phyloP scores from a whole-genome alignment of 2,113 vertebrate genomes.

The Anguilla rostrata region DNA sequence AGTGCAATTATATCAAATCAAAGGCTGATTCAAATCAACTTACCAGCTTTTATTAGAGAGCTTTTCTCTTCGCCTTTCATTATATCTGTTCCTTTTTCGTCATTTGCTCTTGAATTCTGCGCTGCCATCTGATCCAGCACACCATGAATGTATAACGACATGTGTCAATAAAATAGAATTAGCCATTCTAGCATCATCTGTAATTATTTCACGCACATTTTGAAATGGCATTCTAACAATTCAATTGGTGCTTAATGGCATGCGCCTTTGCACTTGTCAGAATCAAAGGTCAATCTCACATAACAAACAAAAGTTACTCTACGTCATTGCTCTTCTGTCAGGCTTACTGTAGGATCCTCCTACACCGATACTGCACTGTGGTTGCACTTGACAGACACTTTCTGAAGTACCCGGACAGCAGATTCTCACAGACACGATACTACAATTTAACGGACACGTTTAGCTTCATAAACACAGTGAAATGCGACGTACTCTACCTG shows the following conservation, averaged over 20 bases:
- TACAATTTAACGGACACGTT: not conserved
- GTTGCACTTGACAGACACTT: not conserved
- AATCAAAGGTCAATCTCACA: not conserved
- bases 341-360: not conserved
- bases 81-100: slow-evolving; percentile 51
- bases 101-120: slow-evolving; percentile 52
- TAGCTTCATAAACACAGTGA: not conserved
- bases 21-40: slow-evolving; percentile 36
- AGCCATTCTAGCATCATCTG: slow-evolving; percentile 5
- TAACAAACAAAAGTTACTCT: not conserved
- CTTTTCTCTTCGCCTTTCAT: slow-evolving; percentile 46
- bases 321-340: not conserved
- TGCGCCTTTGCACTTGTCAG: not conserved
- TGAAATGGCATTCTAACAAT: not conserved
- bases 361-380: not conserved
- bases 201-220: not conserved
- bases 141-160: slow-evolving; percentile 51
- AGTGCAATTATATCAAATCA: slow-evolving; percentile 18
- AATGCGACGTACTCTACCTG: slow-evolving; percentile 25
- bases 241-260: not conserved
- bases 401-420: not conserved
- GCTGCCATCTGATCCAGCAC: slow-evolving; percentile 64
- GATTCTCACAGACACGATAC: not conserved
- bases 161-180: slow-evolving; percentile 18
- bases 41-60: slow-evolving; percentile 58